Percentiles rank a stretch among this genome's conserved stretches.
Evolutionary conservation across 2,797 vertebrate species (phyloP).

Genomic region (Falco columbarius): DNA sequence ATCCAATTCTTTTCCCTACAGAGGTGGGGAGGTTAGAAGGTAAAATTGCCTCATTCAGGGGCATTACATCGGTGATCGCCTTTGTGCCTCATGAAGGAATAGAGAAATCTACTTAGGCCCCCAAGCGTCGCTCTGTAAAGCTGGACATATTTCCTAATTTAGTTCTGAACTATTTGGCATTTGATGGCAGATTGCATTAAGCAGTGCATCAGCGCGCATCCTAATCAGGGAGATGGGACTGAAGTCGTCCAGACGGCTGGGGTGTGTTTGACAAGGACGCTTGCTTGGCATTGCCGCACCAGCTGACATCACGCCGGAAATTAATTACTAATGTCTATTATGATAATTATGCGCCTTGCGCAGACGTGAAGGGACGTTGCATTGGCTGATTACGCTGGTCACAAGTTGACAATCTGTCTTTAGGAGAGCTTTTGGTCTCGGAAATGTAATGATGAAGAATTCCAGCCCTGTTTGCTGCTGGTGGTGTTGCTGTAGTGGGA

Average conservation of each 20-base stretch:
- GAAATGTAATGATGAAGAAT: neutral
- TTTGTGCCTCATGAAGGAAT: slow-evolving; percentile 7
- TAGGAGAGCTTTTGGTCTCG: slow-evolving; percentile 20
- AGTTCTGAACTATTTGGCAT: slow-evolving; percentile 42
- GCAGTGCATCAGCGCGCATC: slow-evolving; percentile 43
- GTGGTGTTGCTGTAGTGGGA: neutral
- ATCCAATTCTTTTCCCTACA: slow-evolving; percentile 30
- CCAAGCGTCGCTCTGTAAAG: neutral
- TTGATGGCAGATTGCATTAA: slow-evolving; percentile 52
- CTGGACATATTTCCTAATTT: slow-evolving; percentile 28
- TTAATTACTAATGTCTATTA: slow-evolving; percentile 69
- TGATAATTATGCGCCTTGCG: slow-evolving; percentile 53
- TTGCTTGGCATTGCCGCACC: slow-evolving; percentile 76
- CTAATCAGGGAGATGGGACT: slow-evolving; percentile 74
- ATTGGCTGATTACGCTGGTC: slow-evolving; percentile 39
- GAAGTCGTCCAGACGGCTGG: slow-evolving; percentile 72
- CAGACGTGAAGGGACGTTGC: slow-evolving; percentile 61
- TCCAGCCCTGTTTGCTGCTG: neutral
- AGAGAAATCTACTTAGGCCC: slow-evolving; percentile 2
- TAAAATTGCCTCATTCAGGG: slow-evolving; percentile 25
- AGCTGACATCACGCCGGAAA: slow-evolving; percentile 83
- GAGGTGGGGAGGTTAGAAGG: slow-evolving; percentile 43
- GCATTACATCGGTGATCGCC: neutral
- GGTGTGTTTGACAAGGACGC: slow-evolving; percentile 74
- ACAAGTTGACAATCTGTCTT: slow-evolving; percentile 30